These are phyloP conservation scores for Brachyptera risi DNA, from an alignment of 2,888 invertebrate genomes.

Conservation along the genomic window DNA sequence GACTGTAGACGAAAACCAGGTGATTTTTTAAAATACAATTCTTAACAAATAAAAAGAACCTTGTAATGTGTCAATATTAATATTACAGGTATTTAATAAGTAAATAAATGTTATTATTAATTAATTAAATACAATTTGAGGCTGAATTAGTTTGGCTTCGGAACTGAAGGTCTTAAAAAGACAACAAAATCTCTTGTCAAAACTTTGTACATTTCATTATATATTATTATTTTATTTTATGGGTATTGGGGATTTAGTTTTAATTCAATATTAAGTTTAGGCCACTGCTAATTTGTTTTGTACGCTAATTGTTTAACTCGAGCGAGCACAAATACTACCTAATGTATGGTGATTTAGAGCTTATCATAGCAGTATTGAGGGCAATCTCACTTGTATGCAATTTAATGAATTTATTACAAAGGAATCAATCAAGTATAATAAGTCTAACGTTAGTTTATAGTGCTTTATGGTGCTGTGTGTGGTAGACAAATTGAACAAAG, in stretches of 20 bases:
- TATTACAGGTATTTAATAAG: constrained; percentile 11
- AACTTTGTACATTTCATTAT: constrained; percentile 22
- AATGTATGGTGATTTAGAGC: neutral
- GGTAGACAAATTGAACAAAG: constrained; percentile 20
- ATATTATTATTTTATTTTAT: constrained; percentile 5
- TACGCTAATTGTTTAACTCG: neutral
- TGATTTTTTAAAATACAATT: neutral
- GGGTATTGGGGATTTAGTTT: constrained; percentile 12
- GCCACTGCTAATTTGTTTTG: too few relatives aligned
- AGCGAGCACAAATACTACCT: neutral
- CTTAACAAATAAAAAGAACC: neutral
- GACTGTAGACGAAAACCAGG: constrained; percentile 10
- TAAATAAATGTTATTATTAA: constrained; percentile 4
- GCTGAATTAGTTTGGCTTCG: constrained; percentile 7
- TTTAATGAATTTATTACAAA: neutral
- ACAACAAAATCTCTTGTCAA: constrained; percentile 27
- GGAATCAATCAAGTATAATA: neutral
- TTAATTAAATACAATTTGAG: constrained; percentile 4
- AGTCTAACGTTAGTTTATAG: too few relatives aligned
- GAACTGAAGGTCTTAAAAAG: constrained; percentile 20
- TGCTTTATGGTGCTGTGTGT: constrained; percentile 32
- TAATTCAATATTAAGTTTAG: too few relatives aligned
- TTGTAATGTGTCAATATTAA: constrained; percentile 20
- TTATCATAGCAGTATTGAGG: constrained; percentile 16
- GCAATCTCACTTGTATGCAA: constrained; percentile 10